These are phyloP conservation scores for Eubucco bourcierii DNA, from an alignment of 2,113 vertebrate genomes.

Conservation along the genomic window DNA sequence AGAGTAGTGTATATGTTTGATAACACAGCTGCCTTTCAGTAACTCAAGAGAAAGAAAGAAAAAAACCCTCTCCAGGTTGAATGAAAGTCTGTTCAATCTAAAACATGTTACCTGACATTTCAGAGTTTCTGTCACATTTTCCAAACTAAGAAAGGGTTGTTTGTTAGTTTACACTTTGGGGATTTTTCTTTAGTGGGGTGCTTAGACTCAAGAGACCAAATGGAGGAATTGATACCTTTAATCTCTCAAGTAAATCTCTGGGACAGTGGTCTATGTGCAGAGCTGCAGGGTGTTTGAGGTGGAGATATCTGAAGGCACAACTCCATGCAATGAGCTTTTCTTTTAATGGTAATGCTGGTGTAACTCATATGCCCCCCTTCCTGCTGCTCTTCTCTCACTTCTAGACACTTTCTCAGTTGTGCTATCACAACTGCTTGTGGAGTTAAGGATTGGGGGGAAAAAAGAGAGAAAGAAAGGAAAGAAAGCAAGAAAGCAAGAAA, in stretches of 20 bases:
- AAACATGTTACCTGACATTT: neutral
- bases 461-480: neutral
- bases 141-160: neutral
- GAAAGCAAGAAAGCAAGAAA: accelerated
- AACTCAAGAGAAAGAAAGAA: neutral
- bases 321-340: neutral
- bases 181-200: neutral
- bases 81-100: neutral
- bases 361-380: neutral
- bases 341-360: neutral
- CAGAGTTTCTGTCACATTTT: neutral
- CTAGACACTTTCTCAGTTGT: neutral
- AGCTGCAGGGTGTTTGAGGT: neutral
- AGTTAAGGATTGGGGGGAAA: neutral
- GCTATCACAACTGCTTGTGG: neutral
- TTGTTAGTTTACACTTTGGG: neutral
- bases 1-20: slow-evolving; percentile 29
- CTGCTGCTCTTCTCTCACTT: neutral
- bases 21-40: slow-evolving; percentile 18
- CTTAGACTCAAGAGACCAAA: neutral
- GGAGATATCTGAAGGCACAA: neutral
- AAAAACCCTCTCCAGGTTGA: neutral
- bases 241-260: neutral
- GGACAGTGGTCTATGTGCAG: neutral
- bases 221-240: neutral